A percentile compares a stretch with the other conserved stretches of the same genome.
phyloP scores from a whole-genome alignment of 2,888 invertebrate species.

The Tanypteryx hageni region DNA sequence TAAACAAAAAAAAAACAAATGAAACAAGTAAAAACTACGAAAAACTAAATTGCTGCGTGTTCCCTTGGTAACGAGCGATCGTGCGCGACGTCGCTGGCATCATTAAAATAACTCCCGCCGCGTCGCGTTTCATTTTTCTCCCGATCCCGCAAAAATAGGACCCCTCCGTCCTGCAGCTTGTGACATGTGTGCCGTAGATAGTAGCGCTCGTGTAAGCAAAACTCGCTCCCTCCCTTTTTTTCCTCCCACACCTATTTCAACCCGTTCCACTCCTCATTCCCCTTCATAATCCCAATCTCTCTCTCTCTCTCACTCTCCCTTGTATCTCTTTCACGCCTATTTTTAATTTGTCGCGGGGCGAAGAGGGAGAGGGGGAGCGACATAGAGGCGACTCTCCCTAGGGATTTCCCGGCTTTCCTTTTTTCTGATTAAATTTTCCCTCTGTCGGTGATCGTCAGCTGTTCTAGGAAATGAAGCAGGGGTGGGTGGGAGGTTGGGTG shows the following conservation, averaged over 20 bases:
- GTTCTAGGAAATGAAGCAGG: background rate
- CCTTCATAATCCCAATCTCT: background rate
- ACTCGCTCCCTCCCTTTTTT: background rate
- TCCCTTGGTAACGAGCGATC: slow-evolving; percentile 14
- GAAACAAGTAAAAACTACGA: background rate
- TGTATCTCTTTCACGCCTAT: no score
- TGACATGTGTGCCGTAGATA: background rate
- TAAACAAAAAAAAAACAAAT: background rate
- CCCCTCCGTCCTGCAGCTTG: background rate
- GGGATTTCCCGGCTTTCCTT: background rate
- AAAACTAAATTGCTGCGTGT: slow-evolving; percentile 22
- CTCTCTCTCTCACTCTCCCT: no score
- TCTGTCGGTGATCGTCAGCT: background rate
- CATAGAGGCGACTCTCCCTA: background rate
- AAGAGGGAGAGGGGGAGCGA: background rate
- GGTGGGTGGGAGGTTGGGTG: background rate
- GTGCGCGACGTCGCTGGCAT: background rate
- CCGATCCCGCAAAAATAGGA: background rate
- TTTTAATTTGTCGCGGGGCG: no score
- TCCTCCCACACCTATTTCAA: background rate
- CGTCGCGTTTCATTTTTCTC: background rate
- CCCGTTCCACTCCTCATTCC: background rate
- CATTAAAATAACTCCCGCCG: slow-evolving; percentile 18
- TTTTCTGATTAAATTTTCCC: slow-evolving; percentile 13
- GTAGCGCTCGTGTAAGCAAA: background rate